phyloP scores from a whole-genome alignment of 30 jellyfish, hydroid and myxozoan genomes.

The Aurelia sp. region DNA sequence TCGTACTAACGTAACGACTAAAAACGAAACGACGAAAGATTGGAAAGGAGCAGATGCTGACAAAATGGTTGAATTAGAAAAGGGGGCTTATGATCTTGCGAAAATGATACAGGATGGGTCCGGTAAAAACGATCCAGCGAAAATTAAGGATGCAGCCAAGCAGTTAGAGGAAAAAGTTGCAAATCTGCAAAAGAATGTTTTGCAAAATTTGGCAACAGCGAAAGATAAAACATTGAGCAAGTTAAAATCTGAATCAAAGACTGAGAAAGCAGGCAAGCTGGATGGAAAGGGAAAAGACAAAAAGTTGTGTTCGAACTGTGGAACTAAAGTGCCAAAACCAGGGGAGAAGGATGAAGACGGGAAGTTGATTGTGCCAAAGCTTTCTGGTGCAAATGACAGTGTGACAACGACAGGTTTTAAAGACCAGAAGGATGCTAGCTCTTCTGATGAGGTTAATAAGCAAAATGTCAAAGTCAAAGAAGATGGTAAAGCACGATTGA shows the following conservation, averaged over 20 bases:
- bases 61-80: slow-evolving; percentile 31
- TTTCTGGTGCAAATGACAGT: slow-evolving; percentile 1
- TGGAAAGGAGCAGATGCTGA: slow-evolving; percentile 8
- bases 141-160: slow-evolving; percentile 33
- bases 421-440: background rate
- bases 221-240: background rate
- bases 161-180: slow-evolving; percentile 26
- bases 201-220: slow-evolving; percentile 5
- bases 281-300: background rate
- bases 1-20: background rate
- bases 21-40: background rate
- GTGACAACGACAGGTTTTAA: background rate
- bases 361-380: slow-evolving; percentile 28
- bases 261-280: background rate
- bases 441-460: background rate
- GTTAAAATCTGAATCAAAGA: background rate
- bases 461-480: background rate
- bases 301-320: slow-evolving; percentile 4
- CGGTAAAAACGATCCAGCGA: slow-evolving; percentile 2
- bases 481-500: background rate
- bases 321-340: slow-evolving; percentile 29
- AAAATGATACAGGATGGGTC: slow-evolving; percentile 37
- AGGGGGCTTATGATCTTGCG: slow-evolving; percentile 31
- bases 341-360: slow-evolving; percentile 6
- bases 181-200: slow-evolving; percentile 20